A percentile compares a stretch with the other conserved stretches of the same genome.
These are phyloP conservation scores for Oreochromis niloticus DNA, from an alignment of 2,113 vertebrate species.

Conservation along the genomic window DNA sequence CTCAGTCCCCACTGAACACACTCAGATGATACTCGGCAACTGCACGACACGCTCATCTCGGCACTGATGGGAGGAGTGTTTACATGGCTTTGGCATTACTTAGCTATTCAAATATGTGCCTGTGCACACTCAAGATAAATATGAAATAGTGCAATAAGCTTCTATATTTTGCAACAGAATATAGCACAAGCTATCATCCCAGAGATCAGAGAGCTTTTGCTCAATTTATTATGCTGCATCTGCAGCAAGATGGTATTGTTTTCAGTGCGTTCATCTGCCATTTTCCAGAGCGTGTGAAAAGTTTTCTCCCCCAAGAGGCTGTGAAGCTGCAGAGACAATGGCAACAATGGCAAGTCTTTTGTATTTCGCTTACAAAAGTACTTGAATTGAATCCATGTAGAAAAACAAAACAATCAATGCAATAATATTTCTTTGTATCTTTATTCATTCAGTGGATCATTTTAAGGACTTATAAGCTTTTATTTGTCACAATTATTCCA, in stretches of 20 bases:
- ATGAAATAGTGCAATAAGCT: not conserved
- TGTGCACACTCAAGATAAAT: not conserved
- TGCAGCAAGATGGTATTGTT: constrained; percentile 5
- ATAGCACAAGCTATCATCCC: constrained; percentile 1
- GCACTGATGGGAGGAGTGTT: constrained; percentile 8
- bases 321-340: not conserved
- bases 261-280: constrained; percentile 18
- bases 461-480: not conserved
- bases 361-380: not conserved
- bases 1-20: not conserved
- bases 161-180: constrained; percentile 5
- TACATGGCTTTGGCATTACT: not conserved
- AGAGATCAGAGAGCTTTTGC: constrained; percentile 32
- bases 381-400: not conserved
- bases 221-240: constrained; percentile 28
- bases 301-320: not conserved
- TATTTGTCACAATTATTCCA: not conserved
- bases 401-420: not conserved
- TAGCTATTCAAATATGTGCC: not conserved
- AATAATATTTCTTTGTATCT: not conserved
- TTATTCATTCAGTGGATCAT: not conserved
- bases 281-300: constrained; percentile 25
- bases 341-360: not conserved
- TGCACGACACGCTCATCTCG: not conserved
- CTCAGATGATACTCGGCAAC: not conserved